Evolutionary conservation across 1,140 invertebrate species (phyloP), one percentile per base, ranked within the genome.

Genomic region (Euura lappo): DNA sequence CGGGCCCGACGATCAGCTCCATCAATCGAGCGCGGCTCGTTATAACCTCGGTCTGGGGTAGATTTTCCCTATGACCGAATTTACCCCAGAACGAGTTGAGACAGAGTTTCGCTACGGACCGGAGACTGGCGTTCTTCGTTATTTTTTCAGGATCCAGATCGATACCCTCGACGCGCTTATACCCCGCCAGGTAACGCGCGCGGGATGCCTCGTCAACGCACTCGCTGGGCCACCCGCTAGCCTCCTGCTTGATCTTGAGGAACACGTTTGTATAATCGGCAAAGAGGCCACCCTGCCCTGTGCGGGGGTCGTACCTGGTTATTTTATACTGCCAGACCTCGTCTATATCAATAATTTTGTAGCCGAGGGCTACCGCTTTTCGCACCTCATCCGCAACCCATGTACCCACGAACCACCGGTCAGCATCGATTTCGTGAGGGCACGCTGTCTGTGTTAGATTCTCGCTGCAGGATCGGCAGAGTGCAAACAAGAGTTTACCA

Each of bases 61-160:
- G 66, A 70, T 81, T 83, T 46, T 75, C 72, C 60, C 77, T 71
- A 65, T 81, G 79, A 3, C 76, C 79, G 71, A 82, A 84, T 71
- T 83, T 83, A 2, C 86, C 82, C 83, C 83, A 84, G 73, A 85
- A 80, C 4, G 77, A 80, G 73, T 85, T 86, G 45, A 84, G 74
- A 60, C 80, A 79, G 11, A 84, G 65, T 78, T 87, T 84, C 1
- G 79, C 77, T 6, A 85, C 73, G 3, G 78, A 73, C 44, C 81
- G 68, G 45, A 84, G 66, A 7, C 84, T 85, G 0, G 79, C 76
- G 73, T 88, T 88, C 67, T 79, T 74, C 51, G 64, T 70, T 64
- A 88, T 86, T 70, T 79, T 78, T 6, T 79, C 66, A 3, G 6
- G 43, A 45, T 88, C 79, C 13, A 89, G 71, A 8, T 69, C 45